Base-by-base conservation (phyloP, 2,888 invertebrate genomes). In the Bhutanitis thaidina region DNA sequence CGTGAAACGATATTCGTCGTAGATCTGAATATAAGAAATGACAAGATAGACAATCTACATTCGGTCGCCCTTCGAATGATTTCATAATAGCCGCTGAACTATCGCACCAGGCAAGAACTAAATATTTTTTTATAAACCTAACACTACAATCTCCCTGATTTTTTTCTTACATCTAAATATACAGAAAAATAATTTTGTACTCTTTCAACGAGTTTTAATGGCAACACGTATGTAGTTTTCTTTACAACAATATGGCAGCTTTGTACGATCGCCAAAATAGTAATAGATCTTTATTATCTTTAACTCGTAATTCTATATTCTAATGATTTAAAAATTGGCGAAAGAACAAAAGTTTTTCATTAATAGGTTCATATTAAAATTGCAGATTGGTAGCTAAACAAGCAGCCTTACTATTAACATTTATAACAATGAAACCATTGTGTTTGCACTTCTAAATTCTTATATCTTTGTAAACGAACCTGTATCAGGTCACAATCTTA, bases 101-200 rank as follows among this genome's bases (percentile, higher is more conserved):
- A 68, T 68, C 80, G 80, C 80, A 80, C 83, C 80, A 79, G 85
- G 83, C 86, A 84, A 85, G 80, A 85, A 83, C 73, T 71, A 62
- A 62, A 72, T 43, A 74, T 77, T 73, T 77, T 77, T 79, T 73
- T 20, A n/a, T 20, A 20, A 76, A 76, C 67, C 82, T 85, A 80
- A 77, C 62, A 66, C 81, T 84, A 87, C 65, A 81, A 74, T 77
- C 87, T 87, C 87, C 89, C 88, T 88, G 88, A 88, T 88, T 88
- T 86, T 83, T 81, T 81, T 79, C 88, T 89, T 88, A 88, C 56
- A 71, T 70, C 83, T 85, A 84, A 80, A 74, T 88, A 86, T 89
- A 85, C 85, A 87, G 84, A 87, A 89, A 82, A 87, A 88, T 87
- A 88, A 86, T 88, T 87, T 89, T 89, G 89, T 88, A 89, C 89